Percentiles rank a stretch among this genome's conserved stretches.
phyloP scores from a whole-genome alignment of 1,140 invertebrate species.

The Archegozetes longisetosus region DNA sequence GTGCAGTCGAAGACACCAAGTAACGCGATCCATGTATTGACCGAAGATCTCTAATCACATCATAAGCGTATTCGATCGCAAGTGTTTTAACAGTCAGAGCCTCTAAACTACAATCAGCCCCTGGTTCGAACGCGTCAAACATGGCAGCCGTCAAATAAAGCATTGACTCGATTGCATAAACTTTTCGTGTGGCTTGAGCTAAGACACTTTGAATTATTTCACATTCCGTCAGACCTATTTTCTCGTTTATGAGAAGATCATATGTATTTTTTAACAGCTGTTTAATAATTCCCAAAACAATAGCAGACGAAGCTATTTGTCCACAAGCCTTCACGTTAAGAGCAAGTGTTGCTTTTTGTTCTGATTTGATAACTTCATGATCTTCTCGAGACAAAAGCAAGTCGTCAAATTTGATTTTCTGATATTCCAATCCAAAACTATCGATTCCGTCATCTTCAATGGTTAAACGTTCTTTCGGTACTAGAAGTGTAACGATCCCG shows the following conservation, averaged over 20 bases:
- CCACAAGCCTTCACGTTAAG: slow-evolving; percentile 15
- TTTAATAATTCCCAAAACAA: slow-evolving; percentile 15
- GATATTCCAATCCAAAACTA: slow-evolving; percentile 9
- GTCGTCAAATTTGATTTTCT: slow-evolving; percentile 11
- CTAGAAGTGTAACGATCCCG: slow-evolving; percentile 12
- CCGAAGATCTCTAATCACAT: slow-evolving; percentile 1
- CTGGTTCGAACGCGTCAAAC: slow-evolving; percentile 43
- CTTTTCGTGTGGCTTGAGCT: slow-evolving; percentile 33
- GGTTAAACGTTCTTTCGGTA: slow-evolving; percentile 6
- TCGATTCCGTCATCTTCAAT: slow-evolving; percentile 2
- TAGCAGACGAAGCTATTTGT: slow-evolving; percentile 6
- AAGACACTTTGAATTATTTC: slow-evolving; percentile 33
- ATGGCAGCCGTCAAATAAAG: slow-evolving; percentile 52
- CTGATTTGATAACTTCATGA: slow-evolving; percentile 1
- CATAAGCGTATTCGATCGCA: slow-evolving; percentile 6
- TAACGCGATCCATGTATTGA: slow-evolving; percentile 11
- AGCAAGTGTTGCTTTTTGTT: not conserved
- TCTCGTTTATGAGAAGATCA: slow-evolving; percentile 10
- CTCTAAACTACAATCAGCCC: slow-evolving; percentile 42
- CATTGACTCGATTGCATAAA: slow-evolving; percentile 61
- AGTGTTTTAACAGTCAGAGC: slow-evolving; percentile 31
- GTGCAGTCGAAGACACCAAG: slow-evolving; percentile 1
- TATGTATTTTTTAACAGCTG: slow-evolving; percentile 5
- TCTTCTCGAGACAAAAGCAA: slow-evolving; percentile 1
- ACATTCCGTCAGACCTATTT: slow-evolving; percentile 8